A percentile compares a stretch with the other conserved stretches of the same genome.
Conservation (phyloP, 2,113 vertebrate genomes). For the Physeter macrocephalus region DNA sequence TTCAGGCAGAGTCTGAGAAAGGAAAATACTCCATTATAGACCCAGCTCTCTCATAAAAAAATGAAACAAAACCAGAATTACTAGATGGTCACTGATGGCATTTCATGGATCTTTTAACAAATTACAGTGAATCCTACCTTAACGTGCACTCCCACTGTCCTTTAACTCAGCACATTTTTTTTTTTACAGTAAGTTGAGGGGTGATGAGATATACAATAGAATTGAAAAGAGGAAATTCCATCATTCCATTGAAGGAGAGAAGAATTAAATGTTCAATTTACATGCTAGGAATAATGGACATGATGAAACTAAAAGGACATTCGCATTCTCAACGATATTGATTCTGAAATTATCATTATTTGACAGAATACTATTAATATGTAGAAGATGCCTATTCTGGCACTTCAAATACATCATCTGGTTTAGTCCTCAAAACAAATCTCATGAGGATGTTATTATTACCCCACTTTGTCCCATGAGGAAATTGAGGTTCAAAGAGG, state of each 20-base stretch:
- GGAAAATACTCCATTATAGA: not conserved
- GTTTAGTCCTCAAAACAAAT: not conserved
- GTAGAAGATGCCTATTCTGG: not conserved
- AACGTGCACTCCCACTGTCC: not conserved
- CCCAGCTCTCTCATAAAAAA: not conserved
- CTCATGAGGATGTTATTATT: not conserved
- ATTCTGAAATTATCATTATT: not conserved
- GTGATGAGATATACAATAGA: not conserved
- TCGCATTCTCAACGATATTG: not conserved
- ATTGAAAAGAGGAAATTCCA: not conserved
- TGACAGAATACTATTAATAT: not conserved
- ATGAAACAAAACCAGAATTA: not conserved
- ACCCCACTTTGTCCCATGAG: not conserved
- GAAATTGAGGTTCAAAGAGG: not conserved
- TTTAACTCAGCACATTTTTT: not conserved
- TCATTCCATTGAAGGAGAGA: not conserved
- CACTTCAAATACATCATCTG: not conserved
- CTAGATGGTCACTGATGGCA: slow-evolving; percentile 12
- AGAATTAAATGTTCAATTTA: not conserved
- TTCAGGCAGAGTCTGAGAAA: slow-evolving; percentile 1
- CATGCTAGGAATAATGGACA: not conserved
- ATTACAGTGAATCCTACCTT: not conserved
- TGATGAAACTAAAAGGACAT: not conserved
- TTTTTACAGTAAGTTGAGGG: not conserved
- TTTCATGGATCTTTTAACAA: not conserved